Evolutionary conservation across 2,888 invertebrate genomes (phyloP).

Genomic region (Idaea aversata): DNA sequence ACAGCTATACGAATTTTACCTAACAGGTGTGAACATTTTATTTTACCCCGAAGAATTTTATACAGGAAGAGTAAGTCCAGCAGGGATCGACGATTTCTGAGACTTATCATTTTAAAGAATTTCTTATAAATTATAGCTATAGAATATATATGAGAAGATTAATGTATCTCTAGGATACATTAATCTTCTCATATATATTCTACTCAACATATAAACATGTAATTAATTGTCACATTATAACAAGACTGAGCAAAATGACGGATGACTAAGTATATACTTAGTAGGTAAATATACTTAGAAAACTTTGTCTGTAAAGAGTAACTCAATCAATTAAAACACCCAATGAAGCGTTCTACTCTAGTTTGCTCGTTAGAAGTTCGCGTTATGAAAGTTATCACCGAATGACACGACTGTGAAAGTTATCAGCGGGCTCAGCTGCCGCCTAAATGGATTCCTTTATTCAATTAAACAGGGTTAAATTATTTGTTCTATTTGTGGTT

Average conservation of each 20-base stretch:
- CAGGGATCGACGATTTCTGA: no score
- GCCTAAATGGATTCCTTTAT: slow-evolving; percentile 14
- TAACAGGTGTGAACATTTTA: no score
- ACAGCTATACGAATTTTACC: no score
- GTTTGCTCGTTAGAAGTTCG: slow-evolving; percentile 35
- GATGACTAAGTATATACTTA: not conserved
- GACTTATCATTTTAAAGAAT: no score
- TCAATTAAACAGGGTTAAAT: slow-evolving; percentile 6
- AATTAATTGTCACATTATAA: no score
- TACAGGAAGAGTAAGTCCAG: no score
- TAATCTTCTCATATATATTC: no score
- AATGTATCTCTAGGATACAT: no score
- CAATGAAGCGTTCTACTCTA: slow-evolving; percentile 28
- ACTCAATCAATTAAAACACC: slow-evolving; percentile 30
- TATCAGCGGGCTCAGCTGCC: slow-evolving; percentile 9
- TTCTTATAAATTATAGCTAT: no score
- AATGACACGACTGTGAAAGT: slow-evolving; percentile 19
- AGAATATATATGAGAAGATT: no score
- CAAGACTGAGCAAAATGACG: not conserved
- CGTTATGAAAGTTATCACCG: slow-evolving; percentile 29
- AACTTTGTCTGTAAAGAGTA: slow-evolving; percentile 2
- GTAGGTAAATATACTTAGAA: slow-evolving; percentile 1
- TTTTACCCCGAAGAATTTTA: no score
- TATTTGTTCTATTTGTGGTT: not conserved
- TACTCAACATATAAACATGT: no score